These are phyloP conservation scores for Spilogale gracilis DNA, from an alignment of 2,113 vertebrate species.

Conservation along the genomic window DNA sequence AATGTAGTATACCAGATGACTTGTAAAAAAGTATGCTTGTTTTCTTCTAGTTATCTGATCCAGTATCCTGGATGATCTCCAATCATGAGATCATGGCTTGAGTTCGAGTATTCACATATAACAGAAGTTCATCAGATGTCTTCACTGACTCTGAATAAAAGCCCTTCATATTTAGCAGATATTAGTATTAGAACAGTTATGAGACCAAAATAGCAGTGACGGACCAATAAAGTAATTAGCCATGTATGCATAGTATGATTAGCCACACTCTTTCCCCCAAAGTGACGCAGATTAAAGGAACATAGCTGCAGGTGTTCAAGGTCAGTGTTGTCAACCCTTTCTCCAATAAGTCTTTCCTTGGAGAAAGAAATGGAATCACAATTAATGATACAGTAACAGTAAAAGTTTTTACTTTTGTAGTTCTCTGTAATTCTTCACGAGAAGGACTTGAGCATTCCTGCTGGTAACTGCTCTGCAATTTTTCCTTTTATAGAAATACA, in stretches of 20 bases:
- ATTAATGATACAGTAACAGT: slow-evolving; percentile 67
- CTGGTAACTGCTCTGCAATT: slow-evolving; percentile 53
- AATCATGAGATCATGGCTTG: not conserved
- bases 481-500: slow-evolving; percentile 69
- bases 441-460: slow-evolving; percentile 28
- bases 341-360: slow-evolving; percentile 12
- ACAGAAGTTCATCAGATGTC: not conserved
- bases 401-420: slow-evolving; percentile 52
- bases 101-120: not conserved
- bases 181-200: not conserved
- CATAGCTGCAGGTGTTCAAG: slow-evolving; percentile 46
- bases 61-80: not conserved
- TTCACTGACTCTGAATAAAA: not conserved
- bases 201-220: not conserved
- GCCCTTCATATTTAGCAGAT: not conserved
- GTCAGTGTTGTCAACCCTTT: slow-evolving; percentile 51
- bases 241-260: not conserved
- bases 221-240: slow-evolving; percentile 4
- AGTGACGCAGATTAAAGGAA: slow-evolving; percentile 27
- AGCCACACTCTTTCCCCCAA: slow-evolving; percentile 27
- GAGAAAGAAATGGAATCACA: slow-evolving; percentile 65
- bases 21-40: not conserved
- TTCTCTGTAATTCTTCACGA: slow-evolving; percentile 59
- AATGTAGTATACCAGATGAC: not conserved
- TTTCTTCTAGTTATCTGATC: not conserved